Evolutionary conservation across 1,140 invertebrate species (phyloP).

Genomic region (Leucophenga varia): DNA sequence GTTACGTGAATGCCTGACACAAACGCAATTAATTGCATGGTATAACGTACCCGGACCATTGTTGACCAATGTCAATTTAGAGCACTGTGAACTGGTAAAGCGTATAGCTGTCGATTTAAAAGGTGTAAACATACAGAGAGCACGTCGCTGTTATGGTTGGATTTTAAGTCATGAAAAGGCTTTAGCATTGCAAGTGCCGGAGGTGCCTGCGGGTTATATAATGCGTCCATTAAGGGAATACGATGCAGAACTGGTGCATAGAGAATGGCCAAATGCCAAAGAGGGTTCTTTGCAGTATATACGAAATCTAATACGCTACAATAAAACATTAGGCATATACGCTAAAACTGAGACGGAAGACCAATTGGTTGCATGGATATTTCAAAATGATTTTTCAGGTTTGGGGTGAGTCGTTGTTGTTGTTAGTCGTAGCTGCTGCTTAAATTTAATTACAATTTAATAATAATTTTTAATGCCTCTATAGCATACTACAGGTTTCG

Average conservation of each 20-base stretch:
- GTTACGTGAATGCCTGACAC: constrained; percentile 34
- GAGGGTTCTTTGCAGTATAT: constrained; percentile 42
- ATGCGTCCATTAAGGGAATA: constrained; percentile 19
- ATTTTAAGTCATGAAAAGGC: constrained; percentile 22
- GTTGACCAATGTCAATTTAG: constrained; percentile 36
- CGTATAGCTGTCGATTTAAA: constrained; percentile 18
- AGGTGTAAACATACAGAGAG: constrained; percentile 16
- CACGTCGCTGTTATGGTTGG: constrained; percentile 34
- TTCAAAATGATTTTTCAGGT: constrained; percentile 47
- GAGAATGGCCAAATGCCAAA: constrained; percentile 39
- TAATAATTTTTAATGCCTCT: constrained; percentile 7
- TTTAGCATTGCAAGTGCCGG: constrained; percentile 7
- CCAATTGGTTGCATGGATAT: constrained; percentile 40
- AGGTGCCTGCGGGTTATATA: constrained; percentile 33
- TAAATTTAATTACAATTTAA: background rate
- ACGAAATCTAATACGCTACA: constrained; percentile 28
- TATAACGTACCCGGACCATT: constrained; percentile 28
- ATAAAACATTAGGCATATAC: constrained; percentile 33
- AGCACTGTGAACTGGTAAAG: constrained; percentile 24
- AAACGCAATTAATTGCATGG: constrained; percentile 38
- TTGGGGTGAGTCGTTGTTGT: constrained; percentile 33
- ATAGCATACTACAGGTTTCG: constrained; percentile 39
- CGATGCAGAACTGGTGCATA: constrained; percentile 34
- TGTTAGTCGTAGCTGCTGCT: no score
- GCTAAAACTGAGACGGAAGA: constrained; percentile 24